These are phyloP conservation scores for Caenorhabditis panamensis DNA, from an alignment of 2,888 invertebrate species.

Conservation along the genomic window DNA sequence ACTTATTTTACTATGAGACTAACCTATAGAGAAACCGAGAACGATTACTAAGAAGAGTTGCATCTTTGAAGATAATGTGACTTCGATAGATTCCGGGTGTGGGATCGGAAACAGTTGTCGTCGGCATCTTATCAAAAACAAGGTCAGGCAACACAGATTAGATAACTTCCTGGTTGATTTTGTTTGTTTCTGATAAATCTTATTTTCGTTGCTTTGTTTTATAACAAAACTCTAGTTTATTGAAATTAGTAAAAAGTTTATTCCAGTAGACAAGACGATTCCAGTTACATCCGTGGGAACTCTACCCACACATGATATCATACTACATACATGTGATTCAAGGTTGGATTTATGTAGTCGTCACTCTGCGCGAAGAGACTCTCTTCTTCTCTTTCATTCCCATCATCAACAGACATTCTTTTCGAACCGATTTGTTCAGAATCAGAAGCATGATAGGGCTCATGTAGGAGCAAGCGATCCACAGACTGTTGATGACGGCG, in stretches of 20 bases:
- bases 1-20: not conserved
- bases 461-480: slow-evolving; percentile 20
- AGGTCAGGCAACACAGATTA: not conserved
- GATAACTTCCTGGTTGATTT: not conserved
- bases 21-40: slow-evolving; percentile 6
- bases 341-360: not conserved
- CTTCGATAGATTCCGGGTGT: not conserved
- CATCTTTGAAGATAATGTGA: not conserved
- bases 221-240: no score
- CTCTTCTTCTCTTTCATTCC: not conserved
- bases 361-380: not conserved
- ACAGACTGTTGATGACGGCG: slow-evolving; percentile 8
- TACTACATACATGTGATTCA: not conserved
- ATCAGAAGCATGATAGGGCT: slow-evolving; percentile 8
- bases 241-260: no score
- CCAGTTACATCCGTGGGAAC: not conserved
- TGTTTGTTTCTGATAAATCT: no score
- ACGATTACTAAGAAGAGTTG: not conserved
- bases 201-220: no score
- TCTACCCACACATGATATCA: not conserved
- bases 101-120: not conserved
- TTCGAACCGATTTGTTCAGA: not conserved
- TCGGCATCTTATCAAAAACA: not conserved
- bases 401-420: not conserved
- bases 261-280: not conserved